Base-by-base conservation (phyloP, 1,140 invertebrate species). In the Drosophila baimaii region DNA sequence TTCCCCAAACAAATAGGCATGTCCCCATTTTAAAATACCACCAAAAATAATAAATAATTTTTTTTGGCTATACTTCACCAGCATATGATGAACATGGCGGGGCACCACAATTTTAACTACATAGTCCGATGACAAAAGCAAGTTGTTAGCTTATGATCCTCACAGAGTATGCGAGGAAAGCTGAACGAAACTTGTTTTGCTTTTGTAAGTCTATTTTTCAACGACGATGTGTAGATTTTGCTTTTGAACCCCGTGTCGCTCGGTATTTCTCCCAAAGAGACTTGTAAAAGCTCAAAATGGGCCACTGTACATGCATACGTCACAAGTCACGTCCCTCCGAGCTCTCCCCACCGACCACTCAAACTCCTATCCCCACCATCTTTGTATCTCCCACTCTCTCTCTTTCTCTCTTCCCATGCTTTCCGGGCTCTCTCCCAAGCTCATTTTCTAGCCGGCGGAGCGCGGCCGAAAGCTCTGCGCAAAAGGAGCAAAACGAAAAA, bases 401-500 rank as follows among this genome's bases (percentile, higher is more conserved):
- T 12, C 52, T 25, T 6, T 25, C 23, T n/a, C 13, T 7, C 23
- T 37, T 23, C 43, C 35, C 23, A 25, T 12, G 13, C 10, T 21
- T 25, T 4, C 17, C 12, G 13, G 5, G 23, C 43, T 19, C 13
- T n/a, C 23, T n/a, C 25, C 12, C 47, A 13, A 7, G 19, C 15
- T 29, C 13, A 10, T 27, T 1, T 27, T 47, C 25, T 23, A 46
- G 13, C 19, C 56, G 56, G 56, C 56, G 9, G 19, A 46, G 47
- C 46, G 2, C 29, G 21, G 19, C 12, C 23, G 17, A 66, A 66
- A 66, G 63, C 63, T 66, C 57, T 66, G 33, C 31, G 33, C 23
- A 47, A 66, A 66, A 66, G 63, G 63, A 66, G 58, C 56, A 44
- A 13, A 9, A 51, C 17, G 23, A n/a, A 17, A 46, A 41, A 12